These are phyloP conservation scores for Eulemur macaco DNA, from an alignment of 2,113 vertebrate genomes.

Conservation along the genomic window DNA sequence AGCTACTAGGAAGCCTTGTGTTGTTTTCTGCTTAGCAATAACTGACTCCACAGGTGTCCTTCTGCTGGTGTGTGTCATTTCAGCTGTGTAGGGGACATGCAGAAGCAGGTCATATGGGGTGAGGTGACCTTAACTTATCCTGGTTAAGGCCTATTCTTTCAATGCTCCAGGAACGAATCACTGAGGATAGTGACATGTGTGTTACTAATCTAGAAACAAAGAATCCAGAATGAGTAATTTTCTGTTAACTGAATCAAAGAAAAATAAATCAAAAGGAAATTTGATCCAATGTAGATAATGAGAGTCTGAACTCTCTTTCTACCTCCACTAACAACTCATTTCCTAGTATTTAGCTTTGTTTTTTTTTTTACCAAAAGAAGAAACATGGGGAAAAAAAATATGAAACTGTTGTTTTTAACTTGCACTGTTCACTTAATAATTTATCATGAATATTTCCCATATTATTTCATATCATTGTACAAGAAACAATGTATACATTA, in stretches of 20 bases:
- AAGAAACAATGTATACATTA: too few species aligned
- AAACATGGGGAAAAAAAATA: too few species aligned
- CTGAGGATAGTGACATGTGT: accelerated
- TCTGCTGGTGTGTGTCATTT: background rate
- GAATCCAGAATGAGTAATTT: background rate
- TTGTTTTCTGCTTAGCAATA: background rate
- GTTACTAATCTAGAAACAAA: background rate
- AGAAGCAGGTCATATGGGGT: background rate
- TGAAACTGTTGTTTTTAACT: too few species aligned
- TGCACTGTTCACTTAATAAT: too few species aligned
- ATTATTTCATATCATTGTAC: too few species aligned
- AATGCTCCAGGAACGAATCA: background rate
- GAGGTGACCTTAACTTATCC: background rate
- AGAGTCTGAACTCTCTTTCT: background rate
- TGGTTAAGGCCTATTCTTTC: background rate
- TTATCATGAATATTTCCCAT: too few species aligned
- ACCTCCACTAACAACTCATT: accelerated
- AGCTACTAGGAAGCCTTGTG: background rate
- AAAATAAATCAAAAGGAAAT: background rate
- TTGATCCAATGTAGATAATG: background rate
- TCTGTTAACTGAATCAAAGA: background rate
- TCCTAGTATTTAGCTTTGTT: background rate
- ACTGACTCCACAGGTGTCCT: background rate
- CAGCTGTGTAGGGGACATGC: background rate
- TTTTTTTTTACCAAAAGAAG: too few species aligned